These are phyloP conservation scores for Melanogrammus aeglefinus DNA, from an alignment of 2,797 vertebrate species.

Conservation along the genomic window DNA sequence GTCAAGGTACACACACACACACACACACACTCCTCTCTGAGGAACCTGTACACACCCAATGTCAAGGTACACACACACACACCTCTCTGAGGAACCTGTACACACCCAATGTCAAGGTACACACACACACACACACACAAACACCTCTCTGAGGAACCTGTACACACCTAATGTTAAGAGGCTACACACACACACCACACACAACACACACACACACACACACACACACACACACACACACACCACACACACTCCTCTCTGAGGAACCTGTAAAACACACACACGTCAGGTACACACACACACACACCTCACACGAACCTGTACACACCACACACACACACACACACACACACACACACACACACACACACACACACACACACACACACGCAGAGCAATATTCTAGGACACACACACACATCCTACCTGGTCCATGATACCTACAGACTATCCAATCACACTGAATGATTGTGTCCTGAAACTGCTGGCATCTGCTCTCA, in stretches of 20 bases:
- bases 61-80: too few relatives aligned
- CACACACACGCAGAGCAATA: too few relatives aligned
- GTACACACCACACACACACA: background rate
- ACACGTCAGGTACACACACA: background rate
- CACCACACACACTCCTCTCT: background rate
- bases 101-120: background rate
- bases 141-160: background rate
- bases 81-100: too few relatives aligned
- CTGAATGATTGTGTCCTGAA: background rate
- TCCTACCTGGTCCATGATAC: background rate
- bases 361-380: background rate
- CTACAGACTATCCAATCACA: conserved; percentile 5
- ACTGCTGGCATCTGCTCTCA: background rate
- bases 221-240: background rate
- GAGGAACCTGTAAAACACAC: too few relatives aligned
- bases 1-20: background rate
- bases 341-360: background rate
- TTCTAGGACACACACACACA: background rate
- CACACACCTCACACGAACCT: background rate
- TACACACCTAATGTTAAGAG: background rate
- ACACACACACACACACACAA: background rate
- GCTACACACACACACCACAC: background rate
- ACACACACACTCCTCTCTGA: background rate
- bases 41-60: background rate
- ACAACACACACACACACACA: conserved; percentile 4